phyloP scores from a whole-genome alignment of 2,797 vertebrate genomes.

The Octomys mimax region DNA sequence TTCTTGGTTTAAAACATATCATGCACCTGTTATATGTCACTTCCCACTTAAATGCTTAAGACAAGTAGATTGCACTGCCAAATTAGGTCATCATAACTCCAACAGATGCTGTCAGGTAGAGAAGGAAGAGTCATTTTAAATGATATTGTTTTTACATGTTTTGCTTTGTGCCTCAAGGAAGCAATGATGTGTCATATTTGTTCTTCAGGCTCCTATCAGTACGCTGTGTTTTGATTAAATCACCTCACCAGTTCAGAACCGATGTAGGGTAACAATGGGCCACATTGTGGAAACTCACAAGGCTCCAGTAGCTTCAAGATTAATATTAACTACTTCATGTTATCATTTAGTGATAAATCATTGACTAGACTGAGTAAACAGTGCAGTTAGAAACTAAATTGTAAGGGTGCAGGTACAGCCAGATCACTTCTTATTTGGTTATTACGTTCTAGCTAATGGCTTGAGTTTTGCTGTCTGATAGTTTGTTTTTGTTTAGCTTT shows the following conservation, averaged over 20 bases:
- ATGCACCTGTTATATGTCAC: slow-evolving; percentile 45
- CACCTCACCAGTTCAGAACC: not conserved
- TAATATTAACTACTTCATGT: not conserved
- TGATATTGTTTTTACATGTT: slow-evolving; percentile 56
- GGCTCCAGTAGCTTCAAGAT: not conserved
- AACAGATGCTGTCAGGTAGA: slow-evolving; percentile 66
- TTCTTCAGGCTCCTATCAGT: slow-evolving; percentile 8
- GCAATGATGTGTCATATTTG: not conserved
- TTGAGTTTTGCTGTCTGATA: slow-evolving; percentile 2
- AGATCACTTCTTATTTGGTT: slow-evolving; percentile 18
- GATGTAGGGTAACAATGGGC: not conserved
- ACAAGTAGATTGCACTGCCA: slow-evolving; percentile 73
- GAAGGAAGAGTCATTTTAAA: slow-evolving; percentile 66
- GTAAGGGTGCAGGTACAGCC: not conserved
- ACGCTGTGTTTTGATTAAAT: slow-evolving; percentile 60
- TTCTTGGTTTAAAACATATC: slow-evolving; percentile 76
- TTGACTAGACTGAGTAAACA: not conserved
- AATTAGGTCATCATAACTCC: slow-evolving; percentile 67
- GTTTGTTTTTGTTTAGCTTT: slow-evolving; percentile 21
- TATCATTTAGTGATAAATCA: not conserved
- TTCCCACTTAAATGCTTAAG: slow-evolving; percentile 77
- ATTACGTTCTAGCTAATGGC: not conserved
- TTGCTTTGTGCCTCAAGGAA: slow-evolving; percentile 45
- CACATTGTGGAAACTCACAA: not conserved
- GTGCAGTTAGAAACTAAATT: slow-evolving; percentile 7